Evolutionary conservation across 1,140 invertebrate species (phyloP).

Genomic region (Dinoponera quadriceps): DNA sequence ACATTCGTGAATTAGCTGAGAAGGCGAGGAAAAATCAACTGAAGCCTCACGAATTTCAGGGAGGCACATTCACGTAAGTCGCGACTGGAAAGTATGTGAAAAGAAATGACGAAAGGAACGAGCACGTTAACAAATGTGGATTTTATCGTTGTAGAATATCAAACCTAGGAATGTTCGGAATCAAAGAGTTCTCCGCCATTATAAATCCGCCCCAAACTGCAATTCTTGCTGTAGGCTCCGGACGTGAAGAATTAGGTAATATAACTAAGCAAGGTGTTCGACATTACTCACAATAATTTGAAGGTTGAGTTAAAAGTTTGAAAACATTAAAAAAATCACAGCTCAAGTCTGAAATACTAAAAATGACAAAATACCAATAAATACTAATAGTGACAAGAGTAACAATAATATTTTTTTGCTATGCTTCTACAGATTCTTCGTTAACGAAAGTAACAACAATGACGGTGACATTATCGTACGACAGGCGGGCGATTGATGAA

Average conservation of each 20-base stretch:
- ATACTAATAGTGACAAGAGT: background rate
- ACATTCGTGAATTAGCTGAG: conserved; percentile 93
- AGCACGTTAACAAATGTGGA: background rate
- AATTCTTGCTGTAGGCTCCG: conserved; percentile 92
- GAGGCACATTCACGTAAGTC: conserved; percentile 88
- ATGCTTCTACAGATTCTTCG: conserved; percentile 73
- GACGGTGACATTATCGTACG: conserved; percentile 89
- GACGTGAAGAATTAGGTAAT: conserved; percentile 80
- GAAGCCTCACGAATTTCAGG: conserved; percentile 98
- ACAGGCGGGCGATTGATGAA: conserved; percentile 89
- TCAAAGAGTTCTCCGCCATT: conserved; percentile 94
- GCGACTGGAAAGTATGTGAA: conserved; percentile 7
- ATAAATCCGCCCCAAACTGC: conserved; percentile 85
- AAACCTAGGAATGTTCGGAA: conserved; percentile 99
- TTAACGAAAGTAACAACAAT: conserved; percentile 82
- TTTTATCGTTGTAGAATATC: conserved; percentile 90
- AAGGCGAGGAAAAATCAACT: conserved; percentile 97
- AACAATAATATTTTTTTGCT: conserved; percentile 10
- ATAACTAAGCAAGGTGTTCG: conserved; percentile 14
- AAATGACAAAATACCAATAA: too few species aligned
- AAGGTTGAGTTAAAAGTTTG: too few species aligned
- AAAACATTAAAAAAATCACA: too few species aligned
- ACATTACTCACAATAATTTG: too few species aligned
- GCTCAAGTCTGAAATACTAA: too few species aligned
- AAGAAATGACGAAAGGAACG: background rate